Conservation (phyloP, 2,888 invertebrate genomes). For the Automeris io region DNA sequence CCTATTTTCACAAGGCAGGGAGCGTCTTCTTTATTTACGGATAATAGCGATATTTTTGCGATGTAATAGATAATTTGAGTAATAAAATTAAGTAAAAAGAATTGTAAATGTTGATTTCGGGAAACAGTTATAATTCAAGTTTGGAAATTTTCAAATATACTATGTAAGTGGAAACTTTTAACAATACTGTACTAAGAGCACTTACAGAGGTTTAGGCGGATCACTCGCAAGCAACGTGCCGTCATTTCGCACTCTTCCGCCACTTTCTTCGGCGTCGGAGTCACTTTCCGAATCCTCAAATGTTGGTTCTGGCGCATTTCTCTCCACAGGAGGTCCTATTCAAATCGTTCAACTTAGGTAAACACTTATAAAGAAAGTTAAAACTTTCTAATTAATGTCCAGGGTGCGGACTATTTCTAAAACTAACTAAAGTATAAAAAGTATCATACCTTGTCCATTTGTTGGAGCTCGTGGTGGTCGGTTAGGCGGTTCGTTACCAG, state of each 20-base stretch:
- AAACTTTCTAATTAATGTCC: no score
- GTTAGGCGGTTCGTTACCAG: constrained; percentile 82
- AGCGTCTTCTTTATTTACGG: no score
- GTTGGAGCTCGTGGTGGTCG: constrained; percentile 65
- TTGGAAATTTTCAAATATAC: no score
- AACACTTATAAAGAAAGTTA: not conserved
- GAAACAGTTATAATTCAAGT: no score
- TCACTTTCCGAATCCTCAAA: constrained; percentile 87
- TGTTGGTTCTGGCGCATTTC: constrained; percentile 79
- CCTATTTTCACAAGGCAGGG: no score
- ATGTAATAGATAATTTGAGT: no score
- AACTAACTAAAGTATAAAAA: not conserved
- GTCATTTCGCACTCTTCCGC: constrained; percentile 89
- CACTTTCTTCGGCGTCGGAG: constrained; percentile 88
- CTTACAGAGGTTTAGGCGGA: constrained; percentile 97
- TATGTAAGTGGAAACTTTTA: no score
- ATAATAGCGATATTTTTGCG: no score
- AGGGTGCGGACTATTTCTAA: no score
- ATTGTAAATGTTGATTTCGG: no score
- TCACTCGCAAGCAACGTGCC: constrained; percentile 97
- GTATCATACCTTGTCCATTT: constrained; percentile 59
- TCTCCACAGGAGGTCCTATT: constrained; percentile 67
- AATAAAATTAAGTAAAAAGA: no score
- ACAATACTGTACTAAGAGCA: no score
- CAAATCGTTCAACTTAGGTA: not conserved